Evolutionary conservation across 2,113 vertebrate genomes (phyloP).

Genomic region (Psophia crepitans): DNA sequence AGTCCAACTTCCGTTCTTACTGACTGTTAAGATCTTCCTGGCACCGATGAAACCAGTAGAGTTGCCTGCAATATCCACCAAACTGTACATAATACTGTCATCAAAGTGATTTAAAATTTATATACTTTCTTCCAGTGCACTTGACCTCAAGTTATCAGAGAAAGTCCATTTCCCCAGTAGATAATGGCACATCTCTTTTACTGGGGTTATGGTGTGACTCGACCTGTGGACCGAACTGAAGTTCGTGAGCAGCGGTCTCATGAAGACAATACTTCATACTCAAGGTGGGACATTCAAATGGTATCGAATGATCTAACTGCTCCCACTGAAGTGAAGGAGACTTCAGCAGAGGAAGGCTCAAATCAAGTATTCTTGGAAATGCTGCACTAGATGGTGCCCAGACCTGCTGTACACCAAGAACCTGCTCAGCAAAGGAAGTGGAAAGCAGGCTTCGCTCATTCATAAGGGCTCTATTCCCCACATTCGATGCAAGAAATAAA

Average conservation of each 20-base stretch:
- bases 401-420: neutral
- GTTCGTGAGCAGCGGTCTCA: neutral
- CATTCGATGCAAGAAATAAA: neutral
- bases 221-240: fast-evolving
- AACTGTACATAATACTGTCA: neutral
- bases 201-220: neutral
- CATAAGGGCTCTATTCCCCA: neutral
- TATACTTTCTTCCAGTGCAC: neutral
- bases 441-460: neutral
- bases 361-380: neutral
- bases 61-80: neutral
- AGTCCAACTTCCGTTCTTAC: neutral
- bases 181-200: neutral
- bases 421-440: neutral
- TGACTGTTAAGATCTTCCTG: neutral
- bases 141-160: neutral
- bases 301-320: neutral
- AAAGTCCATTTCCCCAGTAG: neutral
- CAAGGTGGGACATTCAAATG: neutral
- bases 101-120: neutral
- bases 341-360: neutral
- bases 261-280: neutral
- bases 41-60: neutral
- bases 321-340: neutral
- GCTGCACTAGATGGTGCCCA: neutral